Evolutionary conservation across 2,888 invertebrate genomes (phyloP).

Genomic region (Eristalis intricaria): DNA sequence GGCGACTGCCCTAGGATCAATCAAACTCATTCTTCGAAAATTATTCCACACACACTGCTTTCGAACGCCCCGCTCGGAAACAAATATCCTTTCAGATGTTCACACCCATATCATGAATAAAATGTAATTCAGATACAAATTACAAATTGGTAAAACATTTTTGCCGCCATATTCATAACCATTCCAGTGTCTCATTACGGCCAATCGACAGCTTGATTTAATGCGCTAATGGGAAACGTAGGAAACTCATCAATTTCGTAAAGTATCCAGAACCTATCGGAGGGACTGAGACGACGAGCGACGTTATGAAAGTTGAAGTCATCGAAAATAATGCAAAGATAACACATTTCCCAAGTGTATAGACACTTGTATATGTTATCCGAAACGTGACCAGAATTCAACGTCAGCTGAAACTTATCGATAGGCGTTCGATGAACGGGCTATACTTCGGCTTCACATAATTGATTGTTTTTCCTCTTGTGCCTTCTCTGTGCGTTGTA

Average conservation of each 20-base stretch:
- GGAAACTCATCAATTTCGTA: slow-evolving; percentile 36
- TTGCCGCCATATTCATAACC: slow-evolving; percentile 26
- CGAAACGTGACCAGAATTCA: slow-evolving; percentile 48
- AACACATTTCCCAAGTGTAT: slow-evolving; percentile 1
- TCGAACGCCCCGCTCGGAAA: neutral
- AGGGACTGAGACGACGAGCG: neutral
- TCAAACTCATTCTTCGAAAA: no score
- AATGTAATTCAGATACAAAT: slow-evolving; percentile 3
- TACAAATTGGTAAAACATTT: slow-evolving; percentile 7
- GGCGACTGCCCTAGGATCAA: no score
- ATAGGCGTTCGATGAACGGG: slow-evolving; percentile 17
- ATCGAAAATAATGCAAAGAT: slow-evolving; percentile 26
- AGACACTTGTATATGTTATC: neutral
- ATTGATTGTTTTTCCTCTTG: slow-evolving; percentile 33
- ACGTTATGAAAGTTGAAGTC: slow-evolving; percentile 21
- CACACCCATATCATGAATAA: neutral
- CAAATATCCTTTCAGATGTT: neutral
- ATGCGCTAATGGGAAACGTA: slow-evolving; percentile 39
- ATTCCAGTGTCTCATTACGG: slow-evolving; percentile 20
- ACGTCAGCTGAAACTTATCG: slow-evolving; percentile 30
- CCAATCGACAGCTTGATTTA: slow-evolving; percentile 14
- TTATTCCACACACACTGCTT: no score
- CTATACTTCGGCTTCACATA: slow-evolving; percentile 21
- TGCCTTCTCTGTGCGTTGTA: neutral
- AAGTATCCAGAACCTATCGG: slow-evolving; percentile 21